phyloP scores from a whole-genome alignment of 2,888 invertebrate genomes.

The Stramonita haemastoma region DNA sequence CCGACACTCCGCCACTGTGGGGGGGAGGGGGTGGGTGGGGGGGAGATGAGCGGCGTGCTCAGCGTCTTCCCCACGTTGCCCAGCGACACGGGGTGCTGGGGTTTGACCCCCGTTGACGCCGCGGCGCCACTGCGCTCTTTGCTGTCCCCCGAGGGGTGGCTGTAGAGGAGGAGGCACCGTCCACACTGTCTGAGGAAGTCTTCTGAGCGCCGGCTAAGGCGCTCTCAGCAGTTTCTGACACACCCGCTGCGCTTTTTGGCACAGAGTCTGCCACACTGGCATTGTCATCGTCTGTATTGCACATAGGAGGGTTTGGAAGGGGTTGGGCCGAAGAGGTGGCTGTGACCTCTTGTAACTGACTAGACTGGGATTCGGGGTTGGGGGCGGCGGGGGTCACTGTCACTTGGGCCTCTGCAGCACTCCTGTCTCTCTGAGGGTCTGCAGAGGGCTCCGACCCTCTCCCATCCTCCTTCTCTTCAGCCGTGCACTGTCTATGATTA shows the following conservation, averaged over 20 bases:
- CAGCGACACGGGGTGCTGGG: slow-evolving; percentile 38
- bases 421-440: background rate
- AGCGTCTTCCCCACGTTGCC: slow-evolving; percentile 62
- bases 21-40: background rate
- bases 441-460: background rate
- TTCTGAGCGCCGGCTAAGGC: background rate
- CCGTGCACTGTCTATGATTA: background rate
- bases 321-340: background rate
- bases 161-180: background rate
- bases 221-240: background rate
- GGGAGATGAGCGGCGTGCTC: slow-evolving; percentile 62
- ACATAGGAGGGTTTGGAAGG: slow-evolving; percentile 8
- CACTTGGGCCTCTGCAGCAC: background rate
- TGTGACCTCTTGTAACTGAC: slow-evolving; percentile 2
- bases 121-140: background rate
- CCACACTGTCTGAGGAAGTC: background rate
- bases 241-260: background rate
- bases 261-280: background rate
- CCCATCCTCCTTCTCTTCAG: background rate
- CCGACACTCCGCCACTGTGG: slow-evolving; percentile 54
- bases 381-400: background rate
- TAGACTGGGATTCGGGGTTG: slow-evolving; percentile 11
- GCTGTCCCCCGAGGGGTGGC: background rate
- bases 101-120: background rate
- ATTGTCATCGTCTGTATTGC: slow-evolving; percentile 33